Base-by-base conservation (phyloP, 2,888 invertebrate species). In the Poecilobothrus nobilitatus region DNA sequence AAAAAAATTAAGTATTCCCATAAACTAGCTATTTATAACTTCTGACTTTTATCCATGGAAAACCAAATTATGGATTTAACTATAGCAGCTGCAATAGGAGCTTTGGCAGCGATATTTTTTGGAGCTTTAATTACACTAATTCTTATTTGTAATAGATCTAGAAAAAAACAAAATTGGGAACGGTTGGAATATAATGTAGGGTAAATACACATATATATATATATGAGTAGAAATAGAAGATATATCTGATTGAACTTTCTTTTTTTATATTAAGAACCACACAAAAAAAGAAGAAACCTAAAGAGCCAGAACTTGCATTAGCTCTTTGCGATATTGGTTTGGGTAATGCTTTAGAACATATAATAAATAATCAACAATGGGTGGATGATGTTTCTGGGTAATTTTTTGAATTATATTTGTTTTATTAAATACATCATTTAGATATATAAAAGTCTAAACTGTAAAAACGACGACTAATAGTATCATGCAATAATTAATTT, bases 341-440 rank as follows among this genome's bases (percentile, higher is more conserved):
- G 18, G 84, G 84, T 73, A 84, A 85, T 21, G 84, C 85, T 72
- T 81, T 87, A 73, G 88, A 88, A 72, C 84, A 86, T 75, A 85
- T 88, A 33, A 78, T 89, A 64, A 74, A 71, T 61, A 86, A 87
- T 76, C 85, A 87, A 72, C 84, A 85, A 73, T 90, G 90, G 90
- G 86, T 90, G 18, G 88, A 88, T 75, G 90, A 91, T 80, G 89
- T 88, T 7, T 87, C 88, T 67, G 86, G 89, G 53, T 53, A 53
- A 53, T 12, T 18, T 41, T 41, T 41, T 41, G 7, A 41, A n/a
- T n/a, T n/a, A n/a, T n/a, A n/a, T n/a, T n/a, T n/a, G 12, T 44
- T 18, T 53, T 15, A 3, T 18, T 53, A 53, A 2, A 53, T 53
- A 53, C 53, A 9, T 3, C 6, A 53, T 53, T 53, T 9, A 53